phyloP scores from a whole-genome alignment of 2,888 invertebrate species.

The Hypena proboscidalis region DNA sequence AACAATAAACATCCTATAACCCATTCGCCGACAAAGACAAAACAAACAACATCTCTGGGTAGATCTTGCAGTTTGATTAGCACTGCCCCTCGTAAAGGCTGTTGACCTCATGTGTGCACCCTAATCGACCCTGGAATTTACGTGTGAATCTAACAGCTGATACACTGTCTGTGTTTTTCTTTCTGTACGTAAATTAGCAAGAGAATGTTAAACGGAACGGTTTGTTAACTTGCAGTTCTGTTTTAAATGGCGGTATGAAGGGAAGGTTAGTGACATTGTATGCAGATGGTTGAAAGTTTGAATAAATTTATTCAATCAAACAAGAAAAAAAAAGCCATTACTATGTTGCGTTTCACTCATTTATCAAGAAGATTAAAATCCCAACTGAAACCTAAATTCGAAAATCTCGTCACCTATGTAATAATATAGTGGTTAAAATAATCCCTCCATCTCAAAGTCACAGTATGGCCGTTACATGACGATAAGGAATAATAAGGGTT shows the following conservation, averaged over 20 bases:
- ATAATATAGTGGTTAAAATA: conserved; percentile 1
- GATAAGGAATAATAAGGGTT: conserved; percentile 46
- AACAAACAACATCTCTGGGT: conserved; percentile 1
- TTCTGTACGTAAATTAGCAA: background rate
- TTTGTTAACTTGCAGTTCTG: background rate
- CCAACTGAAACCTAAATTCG: no score
- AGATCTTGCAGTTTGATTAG: conserved; percentile 6
- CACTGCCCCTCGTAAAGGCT: conserved; percentile 5
- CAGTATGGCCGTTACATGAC: conserved; percentile 14
- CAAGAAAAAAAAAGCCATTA: no score
- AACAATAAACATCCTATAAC: background rate
- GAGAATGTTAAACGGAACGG: background rate
- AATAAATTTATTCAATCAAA: no score
- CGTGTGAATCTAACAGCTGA: conserved; percentile 35
- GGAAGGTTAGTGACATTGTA: no score
- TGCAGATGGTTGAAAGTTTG: no score
- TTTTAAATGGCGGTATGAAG: no score
- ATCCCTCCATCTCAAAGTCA: conserved; percentile 9
- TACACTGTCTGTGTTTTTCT: conserved; percentile 6
- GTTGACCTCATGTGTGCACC: conserved; percentile 12
- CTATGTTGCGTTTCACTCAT: no score
- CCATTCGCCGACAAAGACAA: background rate
- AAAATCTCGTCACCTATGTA: background rate
- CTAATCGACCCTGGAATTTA: conserved; percentile 22
- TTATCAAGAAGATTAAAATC: no score